These are phyloP conservation scores for Xyrauchen texanus DNA, from an alignment of 2,113 vertebrate species.

Conservation along the genomic window DNA sequence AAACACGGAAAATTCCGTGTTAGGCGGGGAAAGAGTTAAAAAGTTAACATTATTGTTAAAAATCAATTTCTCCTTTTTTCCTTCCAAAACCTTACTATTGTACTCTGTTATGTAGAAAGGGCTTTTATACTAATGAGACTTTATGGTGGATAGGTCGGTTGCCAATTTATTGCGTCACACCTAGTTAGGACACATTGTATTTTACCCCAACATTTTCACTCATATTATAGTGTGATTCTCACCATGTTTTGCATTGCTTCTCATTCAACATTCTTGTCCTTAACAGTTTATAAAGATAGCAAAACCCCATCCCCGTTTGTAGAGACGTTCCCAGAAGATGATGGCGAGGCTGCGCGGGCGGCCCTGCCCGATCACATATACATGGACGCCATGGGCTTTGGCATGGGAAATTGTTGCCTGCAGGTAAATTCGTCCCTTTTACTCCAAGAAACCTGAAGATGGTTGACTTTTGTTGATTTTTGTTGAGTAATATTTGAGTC, in stretches of 20 bases:
- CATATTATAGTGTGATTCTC: not conserved
- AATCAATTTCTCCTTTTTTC: no score
- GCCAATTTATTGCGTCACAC: no score
- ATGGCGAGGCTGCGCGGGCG: constrained; percentile 82
- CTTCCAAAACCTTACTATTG: no score
- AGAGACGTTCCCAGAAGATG: constrained; percentile 87
- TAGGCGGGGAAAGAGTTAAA: no score
- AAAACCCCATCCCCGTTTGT: constrained; percentile 86
- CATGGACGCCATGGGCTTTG: constrained; percentile 98
- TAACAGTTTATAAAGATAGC: constrained; percentile 91
- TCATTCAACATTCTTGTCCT: not conserved
- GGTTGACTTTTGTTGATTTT: not conserved
- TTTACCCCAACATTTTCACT: no score
- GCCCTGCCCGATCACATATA: constrained; percentile 91
- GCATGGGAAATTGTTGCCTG: constrained; percentile 98
- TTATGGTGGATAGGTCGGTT: no score
- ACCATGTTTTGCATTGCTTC: not conserved
- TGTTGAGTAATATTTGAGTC: not conserved
- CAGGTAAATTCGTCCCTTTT: constrained; percentile 78
- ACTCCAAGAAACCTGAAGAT: not conserved
- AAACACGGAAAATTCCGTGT: no score
- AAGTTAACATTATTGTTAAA: no score
- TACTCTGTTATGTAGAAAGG: no score
- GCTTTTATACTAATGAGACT: no score
- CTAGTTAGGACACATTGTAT: no score